Evolutionary conservation across 2,113 vertebrate species (phyloP), one percentile per base, ranked within the genome.

Genomic region (Tachysurus vachellii): DNA sequence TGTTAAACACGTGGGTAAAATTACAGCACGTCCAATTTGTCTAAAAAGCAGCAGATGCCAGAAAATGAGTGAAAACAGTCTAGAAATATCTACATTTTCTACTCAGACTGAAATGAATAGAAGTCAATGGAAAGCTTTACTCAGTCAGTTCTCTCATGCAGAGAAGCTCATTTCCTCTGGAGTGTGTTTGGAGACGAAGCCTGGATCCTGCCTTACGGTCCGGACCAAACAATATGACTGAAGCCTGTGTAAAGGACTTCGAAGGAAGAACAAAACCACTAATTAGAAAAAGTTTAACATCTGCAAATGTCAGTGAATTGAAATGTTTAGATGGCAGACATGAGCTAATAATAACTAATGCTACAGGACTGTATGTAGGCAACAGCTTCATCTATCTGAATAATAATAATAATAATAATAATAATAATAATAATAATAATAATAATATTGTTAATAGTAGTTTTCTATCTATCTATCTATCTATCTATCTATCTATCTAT

Each of bases 51-150:
- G 8, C 2, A n/a, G 47, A 26, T 54, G 50, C 75, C 50, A 79
- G 50, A 28, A 79, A 28, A 17, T 53, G 54, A 80, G 17, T 57
- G 28, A 57, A 80, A 80, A 56, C 77, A 80, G n/a, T 21, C 16
- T 53, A 57, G 28, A 80, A 57, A 80, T 57, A 57, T 57, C 77
- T 57, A 57, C 54, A 36, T 57, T 80, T 80, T 80, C 28, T 36
- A 80, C 57, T 80, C 77, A 80, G 54, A 31, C 53, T 80, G 16
- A 80, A 57, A 56, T 57, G 17, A 80, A 80, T 31, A 80, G 28
- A 80, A 80, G 77, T 80, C 77, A 80, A 2, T 80, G 77, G 77
- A 80, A 80, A 80, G 77, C 77, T 80, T 80, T 80, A 21, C 28
- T 57, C 76, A 77, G 53, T 80, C 5, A n/a, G 76, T 10, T 2